Conservation (phyloP, 1,140 invertebrate species). For the Holcopasites calliopsidis region DNA sequence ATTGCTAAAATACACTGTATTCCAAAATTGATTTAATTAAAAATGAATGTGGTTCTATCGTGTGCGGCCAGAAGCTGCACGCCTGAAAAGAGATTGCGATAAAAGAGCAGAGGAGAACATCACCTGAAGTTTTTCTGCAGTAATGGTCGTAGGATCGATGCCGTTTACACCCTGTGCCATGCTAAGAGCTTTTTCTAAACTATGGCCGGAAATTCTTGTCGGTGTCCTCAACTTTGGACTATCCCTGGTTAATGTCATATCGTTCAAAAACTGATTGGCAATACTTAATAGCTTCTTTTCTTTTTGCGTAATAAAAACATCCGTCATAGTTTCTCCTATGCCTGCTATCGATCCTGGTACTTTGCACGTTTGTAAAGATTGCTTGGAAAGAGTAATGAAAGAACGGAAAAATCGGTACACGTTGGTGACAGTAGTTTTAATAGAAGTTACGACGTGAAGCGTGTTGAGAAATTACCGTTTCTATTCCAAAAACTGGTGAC, state of each 20-base stretch:
- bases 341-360: slow-evolving; percentile 75
- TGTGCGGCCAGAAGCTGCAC: too few species aligned
- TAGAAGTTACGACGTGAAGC: not conserved
- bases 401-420: not conserved
- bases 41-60: too few species aligned
- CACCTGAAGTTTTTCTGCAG: slow-evolving; percentile 79
- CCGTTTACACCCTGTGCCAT: slow-evolving; percentile 67
- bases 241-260: slow-evolving; percentile 72
- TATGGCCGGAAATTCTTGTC: slow-evolving; percentile 80
- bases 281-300: slow-evolving; percentile 82
- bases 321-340: slow-evolving; percentile 68
- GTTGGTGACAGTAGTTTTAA: not conserved
- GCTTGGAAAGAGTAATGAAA: slow-evolving; percentile 49
- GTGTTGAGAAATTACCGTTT: slow-evolving; percentile 74
- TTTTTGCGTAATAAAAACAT: slow-evolving; percentile 82
- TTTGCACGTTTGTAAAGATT: slow-evolving; percentile 64
- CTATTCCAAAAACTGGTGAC: slow-evolving; percentile 80
- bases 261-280: slow-evolving; percentile 81
- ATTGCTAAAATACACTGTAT: slow-evolving; percentile 81
- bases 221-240: slow-evolving; percentile 70
- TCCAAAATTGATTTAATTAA: slow-evolving; percentile 67
- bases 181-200: slow-evolving; percentile 79
- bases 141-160: slow-evolving; percentile 58
- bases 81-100: too few species aligned
- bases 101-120: not conserved